Evolutionary conservation across 2,888 invertebrate species (phyloP).

Genomic region (Tinea pellionella): DNA sequence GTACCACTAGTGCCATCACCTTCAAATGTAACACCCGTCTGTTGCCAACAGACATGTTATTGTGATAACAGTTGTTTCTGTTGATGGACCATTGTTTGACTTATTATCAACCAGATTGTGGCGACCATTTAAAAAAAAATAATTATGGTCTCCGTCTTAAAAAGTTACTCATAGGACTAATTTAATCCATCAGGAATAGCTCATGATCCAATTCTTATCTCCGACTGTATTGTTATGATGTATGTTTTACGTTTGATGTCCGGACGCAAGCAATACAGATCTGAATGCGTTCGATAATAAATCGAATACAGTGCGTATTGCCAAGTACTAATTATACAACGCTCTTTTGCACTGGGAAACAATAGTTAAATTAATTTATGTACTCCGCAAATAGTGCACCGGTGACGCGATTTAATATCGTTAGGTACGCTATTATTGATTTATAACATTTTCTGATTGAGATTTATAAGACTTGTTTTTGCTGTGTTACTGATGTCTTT

Average conservation of each 20-base stretch:
- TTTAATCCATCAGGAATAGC: neutral
- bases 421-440: neutral
- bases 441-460: neutral
- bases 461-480: neutral
- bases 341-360: slow-evolving; percentile 35
- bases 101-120: too few relatives aligned
- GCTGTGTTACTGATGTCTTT: too few relatives aligned
- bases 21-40: too few relatives aligned
- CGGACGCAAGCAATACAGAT: neutral
- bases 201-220: neutral
- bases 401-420: neutral
- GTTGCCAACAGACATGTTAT: too few relatives aligned
- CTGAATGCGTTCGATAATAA: slow-evolving; percentile 32
- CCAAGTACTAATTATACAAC: slow-evolving; percentile 54
- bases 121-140: too few relatives aligned
- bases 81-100: too few relatives aligned
- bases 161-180: neutral
- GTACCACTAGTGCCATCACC: too few relatives aligned
- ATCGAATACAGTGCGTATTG: slow-evolving; percentile 33
- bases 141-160: too few relatives aligned
- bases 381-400: neutral
- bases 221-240: neutral
- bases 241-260: neutral
- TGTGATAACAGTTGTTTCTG: too few relatives aligned
- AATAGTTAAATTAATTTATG: slow-evolving; percentile 7